These are phyloP conservation scores for Rhyacophila evoluta DNA, from an alignment of 2,888 invertebrate genomes.

Conservation along the genomic window DNA sequence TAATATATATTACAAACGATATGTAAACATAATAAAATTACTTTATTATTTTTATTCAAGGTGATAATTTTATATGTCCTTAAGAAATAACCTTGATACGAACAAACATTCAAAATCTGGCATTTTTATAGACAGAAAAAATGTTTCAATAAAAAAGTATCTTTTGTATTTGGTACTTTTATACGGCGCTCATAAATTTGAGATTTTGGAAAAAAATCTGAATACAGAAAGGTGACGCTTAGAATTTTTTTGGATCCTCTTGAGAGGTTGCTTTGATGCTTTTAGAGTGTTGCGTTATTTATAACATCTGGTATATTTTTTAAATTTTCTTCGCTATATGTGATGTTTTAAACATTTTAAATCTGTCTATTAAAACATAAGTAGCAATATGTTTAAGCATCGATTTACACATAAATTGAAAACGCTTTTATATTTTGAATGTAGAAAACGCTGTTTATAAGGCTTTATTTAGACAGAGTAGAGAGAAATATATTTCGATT, in stretches of 20 bases:
- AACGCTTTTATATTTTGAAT: too few species aligned
- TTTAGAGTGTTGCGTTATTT: constrained; percentile 4
- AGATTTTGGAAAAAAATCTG: constrained; percentile 26
- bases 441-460: too few species aligned
- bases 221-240: constrained; percentile 1
- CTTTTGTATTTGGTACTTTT: constrained; percentile 14
- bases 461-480: too few species aligned
- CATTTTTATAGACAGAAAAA: background rate
- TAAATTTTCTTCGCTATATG: background rate
- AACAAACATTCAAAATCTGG: background rate
- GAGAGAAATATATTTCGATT: too few species aligned
- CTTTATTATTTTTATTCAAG: too few species aligned
- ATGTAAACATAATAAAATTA: too few species aligned
- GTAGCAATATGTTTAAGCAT: too few species aligned
- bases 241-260: constrained; percentile 11
- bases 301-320: background rate
- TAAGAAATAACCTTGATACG: background rate
- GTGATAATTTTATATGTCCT: too few species aligned
- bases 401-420: too few species aligned
- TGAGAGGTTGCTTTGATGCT: constrained; percentile 12
- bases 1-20: too few species aligned
- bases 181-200: constrained; percentile 5
- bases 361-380: background rate
- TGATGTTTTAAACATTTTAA: background rate
- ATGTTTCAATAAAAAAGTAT: background rate